Evolutionary conservation across 2,113 vertebrate species (phyloP).

Genomic region (Pantherophis guttatus): DNA sequence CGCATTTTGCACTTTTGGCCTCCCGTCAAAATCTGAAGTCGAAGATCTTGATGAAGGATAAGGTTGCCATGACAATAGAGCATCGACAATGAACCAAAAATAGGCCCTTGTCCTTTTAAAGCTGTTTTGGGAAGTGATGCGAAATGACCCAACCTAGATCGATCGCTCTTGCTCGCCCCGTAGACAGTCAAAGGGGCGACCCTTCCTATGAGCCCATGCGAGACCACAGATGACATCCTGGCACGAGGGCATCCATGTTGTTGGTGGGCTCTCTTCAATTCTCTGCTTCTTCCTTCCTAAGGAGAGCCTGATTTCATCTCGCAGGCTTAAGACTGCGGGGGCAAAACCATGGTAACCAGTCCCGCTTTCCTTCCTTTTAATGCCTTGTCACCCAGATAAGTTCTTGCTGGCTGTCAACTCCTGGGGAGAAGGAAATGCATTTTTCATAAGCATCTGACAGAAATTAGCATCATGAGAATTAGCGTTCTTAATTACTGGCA

Average conservation of each 20-base stretch:
- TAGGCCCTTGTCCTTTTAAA: background rate
- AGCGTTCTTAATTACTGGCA: conserved; percentile 64
- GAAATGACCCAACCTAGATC: background rate
- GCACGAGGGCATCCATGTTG: background rate
- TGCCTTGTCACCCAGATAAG: conserved; percentile 48
- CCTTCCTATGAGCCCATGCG: background rate
- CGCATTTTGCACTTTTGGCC: background rate
- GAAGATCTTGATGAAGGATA: background rate
- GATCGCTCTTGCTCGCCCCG: background rate
- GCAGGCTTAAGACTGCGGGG: background rate
- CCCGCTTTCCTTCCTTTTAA: conserved; percentile 21
- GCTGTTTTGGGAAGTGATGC: background rate
- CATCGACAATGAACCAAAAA: background rate
- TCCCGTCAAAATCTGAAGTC: background rate
- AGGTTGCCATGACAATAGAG: background rate
- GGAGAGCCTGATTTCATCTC: background rate
- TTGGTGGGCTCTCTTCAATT: background rate
- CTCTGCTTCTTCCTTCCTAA: background rate
- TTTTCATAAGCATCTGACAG: conserved; percentile 57
- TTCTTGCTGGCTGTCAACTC: conserved; percentile 44
- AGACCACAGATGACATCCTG: no score
- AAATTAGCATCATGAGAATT: conserved; percentile 68
- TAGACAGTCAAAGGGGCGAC: no score
- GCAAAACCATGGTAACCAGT: conserved; percentile 61
- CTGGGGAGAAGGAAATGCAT: conserved; percentile 49